A percentile compares a stretch with the other conserved stretches of the same genome.
phyloP scores from a whole-genome alignment of 1,140 invertebrate species.

The Meloidogyne exigua region DNA sequence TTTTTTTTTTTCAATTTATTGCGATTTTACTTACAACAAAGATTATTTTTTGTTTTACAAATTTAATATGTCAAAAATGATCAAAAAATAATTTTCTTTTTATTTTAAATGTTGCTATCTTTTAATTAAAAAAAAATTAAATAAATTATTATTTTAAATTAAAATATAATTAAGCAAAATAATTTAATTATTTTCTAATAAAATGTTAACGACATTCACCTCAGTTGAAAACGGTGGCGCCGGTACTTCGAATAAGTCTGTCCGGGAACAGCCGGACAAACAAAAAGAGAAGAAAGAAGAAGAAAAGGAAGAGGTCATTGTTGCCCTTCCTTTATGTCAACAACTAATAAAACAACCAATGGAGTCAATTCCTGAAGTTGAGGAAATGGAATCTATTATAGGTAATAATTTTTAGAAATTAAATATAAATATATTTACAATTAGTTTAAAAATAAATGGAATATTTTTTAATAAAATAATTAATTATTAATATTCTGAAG shows the following conservation, averaged over 20 bases:
- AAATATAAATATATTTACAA: no score
- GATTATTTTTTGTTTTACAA: conserved; percentile 5
- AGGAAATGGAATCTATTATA: conserved; percentile 8
- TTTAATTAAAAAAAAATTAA: not conserved
- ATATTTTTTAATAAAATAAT: no score
- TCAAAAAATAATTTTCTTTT: not conserved
- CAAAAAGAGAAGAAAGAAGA: not conserved
- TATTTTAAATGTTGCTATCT: not conserved
- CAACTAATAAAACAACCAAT: not conserved
- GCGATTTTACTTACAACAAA: not conserved
- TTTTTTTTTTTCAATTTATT: not conserved
- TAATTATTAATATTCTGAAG: no score
- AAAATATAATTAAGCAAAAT: no score
- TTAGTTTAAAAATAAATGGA: no score
- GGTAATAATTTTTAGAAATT: not conserved
- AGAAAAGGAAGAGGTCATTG: not conserved
- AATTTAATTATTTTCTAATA: not conserved
- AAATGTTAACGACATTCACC: not conserved
- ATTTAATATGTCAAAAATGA: not conserved
- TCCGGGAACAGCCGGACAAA: not conserved
- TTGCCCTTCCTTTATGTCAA: not conserved
- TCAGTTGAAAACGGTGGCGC: not conserved
- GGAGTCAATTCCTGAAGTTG: conserved; percentile 27
- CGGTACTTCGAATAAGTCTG: not conserved
- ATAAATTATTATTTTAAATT: not conserved